Conservation (phyloP, 92 coral and sea anemone genomes). For the Metridium senile region DNA sequence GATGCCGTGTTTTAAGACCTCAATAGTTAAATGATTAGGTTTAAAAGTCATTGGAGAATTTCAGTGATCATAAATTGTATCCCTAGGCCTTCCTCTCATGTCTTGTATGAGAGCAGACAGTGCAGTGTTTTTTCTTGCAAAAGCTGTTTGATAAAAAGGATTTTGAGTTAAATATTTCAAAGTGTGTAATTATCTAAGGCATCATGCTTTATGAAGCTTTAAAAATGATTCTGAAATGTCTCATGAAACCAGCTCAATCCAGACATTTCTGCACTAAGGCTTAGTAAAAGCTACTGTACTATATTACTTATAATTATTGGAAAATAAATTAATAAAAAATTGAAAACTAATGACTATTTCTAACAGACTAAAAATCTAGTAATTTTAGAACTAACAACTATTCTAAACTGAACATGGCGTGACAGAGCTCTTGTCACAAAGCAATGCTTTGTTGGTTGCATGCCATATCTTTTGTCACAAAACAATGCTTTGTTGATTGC, state of each 20-base stretch:
- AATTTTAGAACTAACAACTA: neutral
- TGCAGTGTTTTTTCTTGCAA: no score
- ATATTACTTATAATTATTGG: no score
- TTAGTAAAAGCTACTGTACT: neutral
- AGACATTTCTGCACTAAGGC: conserved; percentile 15
- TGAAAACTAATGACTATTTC: neutral
- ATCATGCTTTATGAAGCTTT: neutral
- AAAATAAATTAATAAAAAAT: conserved; percentile 13
- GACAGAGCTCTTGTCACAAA: neutral
- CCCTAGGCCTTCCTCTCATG: no score
- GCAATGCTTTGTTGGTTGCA: neutral
- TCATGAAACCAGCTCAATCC: conserved; percentile 16
- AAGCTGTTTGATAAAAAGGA: neutral
- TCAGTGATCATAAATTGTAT: no score
- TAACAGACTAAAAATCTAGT: neutral
- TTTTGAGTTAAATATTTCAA: neutral
- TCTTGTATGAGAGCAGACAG: no score
- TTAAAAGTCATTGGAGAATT: no score
- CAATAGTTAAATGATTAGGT: no score
- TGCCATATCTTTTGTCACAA: neutral
- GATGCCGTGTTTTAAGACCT: no score
- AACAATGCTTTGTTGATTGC: neutral
- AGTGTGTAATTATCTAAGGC: neutral
- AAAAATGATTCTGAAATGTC: neutral
- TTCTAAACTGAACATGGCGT: neutral